Evolutionary conservation across 2,113 vertebrate genomes (phyloP), one percentile per base, ranked within the genome.

Genomic region (Dipodomys spectabilis): DNA sequence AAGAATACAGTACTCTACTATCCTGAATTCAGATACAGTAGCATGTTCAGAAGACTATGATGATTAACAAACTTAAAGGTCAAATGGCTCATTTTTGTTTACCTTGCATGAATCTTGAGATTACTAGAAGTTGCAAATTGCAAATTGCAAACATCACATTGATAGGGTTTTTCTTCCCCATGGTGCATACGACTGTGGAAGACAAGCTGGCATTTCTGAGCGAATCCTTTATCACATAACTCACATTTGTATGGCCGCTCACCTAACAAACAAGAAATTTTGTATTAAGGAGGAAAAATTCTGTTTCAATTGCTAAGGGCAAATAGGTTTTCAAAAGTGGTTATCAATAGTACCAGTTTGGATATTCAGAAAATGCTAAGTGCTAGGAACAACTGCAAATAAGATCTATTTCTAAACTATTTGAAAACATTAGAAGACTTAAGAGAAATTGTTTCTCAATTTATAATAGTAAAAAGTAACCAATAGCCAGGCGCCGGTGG

Each of bases 151-250:
- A 98, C 98, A 80, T 99, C 98, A 93, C 99, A 99, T 91, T 98
- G 98, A 97, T 99, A 99, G 0, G 99, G 99, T 90, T 99, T 99
- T 97, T 99, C 99, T 91, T 99, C 99, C n/a, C 99, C 99, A 0
- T 99, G 99, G 94, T 99, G 99, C 99, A 99, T 99, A 45, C 99
- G 98, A 90, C 98, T 99, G 96, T 99, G 99, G 97, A 99, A 99
- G 92, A 99, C 99, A 39, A 99, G 96, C 98, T 99, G 99, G 95
- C 99, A 99, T 97, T 99, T 99, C 97, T 99, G 99, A 84, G 98
- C 98, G 97, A 99, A 99, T 93, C 98, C 98, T 98, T 99, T 99
- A 94, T 98, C 98, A 20, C 98, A 99, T 5, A 98, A 97, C 68
- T 98, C 98, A 96, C 98, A 99, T 86, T 98, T 98, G 94, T 98